These are phyloP conservation scores for Acleris literana DNA, from an alignment of 2,888 invertebrate genomes.

Conservation along the genomic window DNA sequence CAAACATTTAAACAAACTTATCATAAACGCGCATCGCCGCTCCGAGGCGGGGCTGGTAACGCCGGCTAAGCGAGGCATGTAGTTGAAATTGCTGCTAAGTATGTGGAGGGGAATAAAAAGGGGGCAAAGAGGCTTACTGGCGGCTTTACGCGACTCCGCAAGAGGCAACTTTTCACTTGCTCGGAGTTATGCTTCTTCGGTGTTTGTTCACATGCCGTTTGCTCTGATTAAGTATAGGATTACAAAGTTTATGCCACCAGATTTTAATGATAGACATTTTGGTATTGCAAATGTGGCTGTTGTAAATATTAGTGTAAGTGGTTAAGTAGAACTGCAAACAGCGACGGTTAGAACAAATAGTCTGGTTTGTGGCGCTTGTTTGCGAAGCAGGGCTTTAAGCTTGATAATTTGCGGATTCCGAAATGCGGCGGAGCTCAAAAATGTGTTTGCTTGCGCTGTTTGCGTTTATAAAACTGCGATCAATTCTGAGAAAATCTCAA, in stretches of 20 bases:
- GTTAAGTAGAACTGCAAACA: constrained; percentile 30
- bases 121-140: constrained; percentile 71
- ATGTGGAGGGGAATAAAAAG: constrained; percentile 74
- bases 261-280: constrained; percentile 36
- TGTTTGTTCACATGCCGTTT: constrained; percentile 70
- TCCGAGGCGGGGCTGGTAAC: constrained; percentile 10
- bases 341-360: constrained; percentile 25
- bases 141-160: constrained; percentile 64
- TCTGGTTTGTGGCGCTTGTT: constrained; percentile 21
- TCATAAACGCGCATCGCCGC: constrained; percentile 29
- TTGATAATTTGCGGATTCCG: constrained; percentile 15
- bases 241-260: constrained; percentile 49
- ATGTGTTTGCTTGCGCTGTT: neutral
- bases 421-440: constrained; percentile 9
- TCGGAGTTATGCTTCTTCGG: constrained; percentile 61
- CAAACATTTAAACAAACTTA: constrained; percentile 39
- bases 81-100: constrained; percentile 75
- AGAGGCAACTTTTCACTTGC: constrained; percentile 59
- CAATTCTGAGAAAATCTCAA: too few species aligned
- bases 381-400: constrained; percentile 8
- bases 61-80: constrained; percentile 59
- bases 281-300: constrained; percentile 18
- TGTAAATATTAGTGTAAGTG: constrained; percentile 29
- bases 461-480: neutral
- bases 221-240: constrained; percentile 70